Evolutionary conservation across 2,888 invertebrate genomes (phyloP).

Genomic region (Brachyptera risi): DNA sequence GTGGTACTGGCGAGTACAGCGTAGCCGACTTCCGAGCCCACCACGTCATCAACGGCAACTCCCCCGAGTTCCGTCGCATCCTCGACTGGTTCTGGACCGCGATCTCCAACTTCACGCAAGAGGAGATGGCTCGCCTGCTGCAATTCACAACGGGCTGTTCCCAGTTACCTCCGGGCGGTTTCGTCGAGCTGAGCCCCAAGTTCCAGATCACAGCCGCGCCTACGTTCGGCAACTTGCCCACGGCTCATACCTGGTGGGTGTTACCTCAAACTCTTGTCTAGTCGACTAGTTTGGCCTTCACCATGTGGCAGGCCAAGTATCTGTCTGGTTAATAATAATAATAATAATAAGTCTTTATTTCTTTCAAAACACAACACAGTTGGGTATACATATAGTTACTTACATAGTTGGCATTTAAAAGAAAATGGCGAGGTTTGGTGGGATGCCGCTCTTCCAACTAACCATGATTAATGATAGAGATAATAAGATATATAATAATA

Average conservation of each 20-base stretch:
- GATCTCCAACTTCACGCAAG: constrained; percentile 81
- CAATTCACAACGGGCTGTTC: constrained; percentile 94
- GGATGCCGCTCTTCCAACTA: too few relatives aligned
- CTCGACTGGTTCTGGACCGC: constrained; percentile 91
- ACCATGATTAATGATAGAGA: too few relatives aligned
- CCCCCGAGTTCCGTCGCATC: constrained; percentile 76
- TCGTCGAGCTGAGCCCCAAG: constrained; percentile 82
- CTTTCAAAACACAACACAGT: too few relatives aligned
- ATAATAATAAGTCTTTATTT: too few relatives aligned
- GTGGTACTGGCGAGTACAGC: constrained; percentile 90
- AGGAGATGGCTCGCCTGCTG: constrained; percentile 87
- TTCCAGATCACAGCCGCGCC: constrained; percentile 91
- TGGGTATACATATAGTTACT: too few relatives aligned
- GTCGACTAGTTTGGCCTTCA: neutral
- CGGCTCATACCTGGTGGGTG: constrained; percentile 86
- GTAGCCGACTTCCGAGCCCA: constrained; percentile 86
- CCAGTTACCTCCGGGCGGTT: constrained; percentile 87
- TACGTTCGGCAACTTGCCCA: constrained; percentile 85
- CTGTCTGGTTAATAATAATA: neutral
- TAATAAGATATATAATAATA: too few relatives aligned
- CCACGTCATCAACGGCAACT: constrained; percentile 75
- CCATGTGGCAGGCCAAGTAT: neutral
- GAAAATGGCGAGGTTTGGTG: too few relatives aligned
- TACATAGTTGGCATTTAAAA: too few relatives aligned
- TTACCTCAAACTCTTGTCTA: too few relatives aligned